Base-by-base conservation (phyloP, 2,888 invertebrate species). In the Nesidiocoris tenuis region DNA sequence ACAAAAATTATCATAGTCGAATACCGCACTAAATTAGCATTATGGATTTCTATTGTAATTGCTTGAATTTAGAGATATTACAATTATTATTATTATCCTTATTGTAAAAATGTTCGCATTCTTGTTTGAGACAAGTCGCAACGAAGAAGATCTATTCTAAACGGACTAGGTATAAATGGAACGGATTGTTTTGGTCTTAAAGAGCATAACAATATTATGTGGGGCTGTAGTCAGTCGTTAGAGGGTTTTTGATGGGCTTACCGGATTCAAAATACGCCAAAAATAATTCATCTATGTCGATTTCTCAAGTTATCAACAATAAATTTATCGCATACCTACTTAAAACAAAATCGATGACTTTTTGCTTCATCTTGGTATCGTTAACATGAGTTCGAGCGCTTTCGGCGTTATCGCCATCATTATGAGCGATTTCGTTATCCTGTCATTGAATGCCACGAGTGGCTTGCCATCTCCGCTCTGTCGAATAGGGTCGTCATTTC, bases 61-160 rank as follows among this genome's bases (percentile, higher is more conserved):
- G 70, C 70, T 70, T 70, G 25, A 70, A 19, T 19, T 56, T 70
- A 70, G 70, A 70, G n/a, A 70, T 19, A 24, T 23, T 70, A 70
- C 23, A 23, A 59, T 24, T 17, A 22, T 59, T 59, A 22, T n/a
- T n/a, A n/a, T n/a, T n/a, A n/a, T n/a, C n/a, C 21, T 56, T 16
- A 54, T 56, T 59, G 24, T 57, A 54, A 70, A 59, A 7, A 23
- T 25, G 61, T 70, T 70, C 59, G 57, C n/a, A 25, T 59, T 70
- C 70, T 70, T 61, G 70, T 70, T 70, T 18, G 19, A 70, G 24
- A 23, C 57, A 18, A 18, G 59, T 54, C 24, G 23, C 17, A 59
- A 24, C 23, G 70, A 59, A 70, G 25, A 70, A 70, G 57, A 70
- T 70, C 24, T 23, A 70, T 70, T 70, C 70, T 70, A 70, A 70